Evolutionary conservation across 2,888 invertebrate species (phyloP).

Genomic region (Phragmatobia fuliginosa): DNA sequence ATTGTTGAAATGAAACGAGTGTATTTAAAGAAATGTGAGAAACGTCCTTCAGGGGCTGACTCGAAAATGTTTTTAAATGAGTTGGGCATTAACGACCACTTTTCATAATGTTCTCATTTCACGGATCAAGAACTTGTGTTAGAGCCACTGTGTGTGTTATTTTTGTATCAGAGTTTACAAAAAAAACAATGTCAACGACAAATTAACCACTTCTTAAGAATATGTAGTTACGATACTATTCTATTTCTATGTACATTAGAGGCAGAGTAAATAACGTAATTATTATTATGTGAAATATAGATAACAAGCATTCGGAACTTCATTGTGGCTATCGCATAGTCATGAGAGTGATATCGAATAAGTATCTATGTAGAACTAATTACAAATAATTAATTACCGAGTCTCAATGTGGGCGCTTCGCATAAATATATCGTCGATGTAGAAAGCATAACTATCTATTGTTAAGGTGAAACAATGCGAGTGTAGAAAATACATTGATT

Average conservation of each 20-base stretch:
- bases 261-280: background rate
- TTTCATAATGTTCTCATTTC: slow-evolving; percentile 5
- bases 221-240: background rate
- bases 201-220: background rate
- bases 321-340: slow-evolving; percentile 7
- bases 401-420: slow-evolving; percentile 32
- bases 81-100: slow-evolving; percentile 16
- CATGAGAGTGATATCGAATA: slow-evolving; percentile 1
- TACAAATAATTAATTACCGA: slow-evolving; percentile 47
- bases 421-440: slow-evolving; percentile 51
- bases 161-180: background rate
- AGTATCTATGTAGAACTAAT: slow-evolving; percentile 25
- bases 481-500: slow-evolving; percentile 51
- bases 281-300: slow-evolving; percentile 1
- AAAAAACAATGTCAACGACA: background rate
- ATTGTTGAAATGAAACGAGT: background rate
- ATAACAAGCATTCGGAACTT: slow-evolving; percentile 26
- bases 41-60: background rate
- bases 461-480: slow-evolving; percentile 70
- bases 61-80: slow-evolving; percentile 4
- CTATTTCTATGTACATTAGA: background rate
- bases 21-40: background rate
- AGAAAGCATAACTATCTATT: slow-evolving; percentile 73
- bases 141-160: background rate
- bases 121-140: background rate